A percentile compares a stretch with the other conserved stretches of the same genome.
These are phyloP conservation scores for Micrasema longulum DNA, from an alignment of 1,140 invertebrate species.

Conservation along the genomic window DNA sequence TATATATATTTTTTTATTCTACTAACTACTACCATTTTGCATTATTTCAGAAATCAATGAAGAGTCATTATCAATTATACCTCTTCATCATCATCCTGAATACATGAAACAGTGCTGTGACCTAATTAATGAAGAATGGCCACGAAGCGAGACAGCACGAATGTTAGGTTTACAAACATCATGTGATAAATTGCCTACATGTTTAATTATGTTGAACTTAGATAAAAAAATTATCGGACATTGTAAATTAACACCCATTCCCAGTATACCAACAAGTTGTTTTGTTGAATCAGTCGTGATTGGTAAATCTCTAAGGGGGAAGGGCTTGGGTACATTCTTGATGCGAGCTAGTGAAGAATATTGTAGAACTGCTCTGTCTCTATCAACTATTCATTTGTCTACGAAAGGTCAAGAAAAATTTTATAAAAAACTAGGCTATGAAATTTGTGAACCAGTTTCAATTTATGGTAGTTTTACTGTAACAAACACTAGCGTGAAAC, in stretches of 20 bases:
- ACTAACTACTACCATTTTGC: too few relatives aligned
- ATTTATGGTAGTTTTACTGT: conserved; percentile 68
- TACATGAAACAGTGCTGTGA: conserved; percentile 76
- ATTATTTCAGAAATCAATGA: conserved; percentile 46
- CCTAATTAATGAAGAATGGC: conserved; percentile 85
- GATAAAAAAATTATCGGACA: conserved; percentile 76
- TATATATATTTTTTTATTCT: too few relatives aligned
- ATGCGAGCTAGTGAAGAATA: conserved; percentile 79
- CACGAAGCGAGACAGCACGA: conserved; percentile 79
- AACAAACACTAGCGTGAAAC: conserved; percentile 3
- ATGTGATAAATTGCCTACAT: conserved; percentile 78
- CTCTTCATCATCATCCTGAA: conserved; percentile 77
- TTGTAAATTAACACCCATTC: conserved; percentile 78
- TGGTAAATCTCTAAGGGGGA: conserved; percentile 73
- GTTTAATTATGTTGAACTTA: conserved; percentile 74
- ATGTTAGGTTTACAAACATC: conserved; percentile 77
- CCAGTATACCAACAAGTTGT: conserved; percentile 74
- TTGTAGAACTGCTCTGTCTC: conserved; percentile 70
- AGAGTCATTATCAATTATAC: conserved; percentile 65
- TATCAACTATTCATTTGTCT: conserved; percentile 77
- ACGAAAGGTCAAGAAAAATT: conserved; percentile 83
- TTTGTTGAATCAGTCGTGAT: conserved; percentile 85
- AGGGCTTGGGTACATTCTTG: conserved; percentile 78
- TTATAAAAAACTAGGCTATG: conserved; percentile 81
- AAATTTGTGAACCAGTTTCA: conserved; percentile 75